Percentiles rank a stretch among this genome's conserved stretches.
These are phyloP conservation scores for Chrysochloris asiatica DNA, from an alignment of 2,113 vertebrate genomes.

Conservation along the genomic window DNA sequence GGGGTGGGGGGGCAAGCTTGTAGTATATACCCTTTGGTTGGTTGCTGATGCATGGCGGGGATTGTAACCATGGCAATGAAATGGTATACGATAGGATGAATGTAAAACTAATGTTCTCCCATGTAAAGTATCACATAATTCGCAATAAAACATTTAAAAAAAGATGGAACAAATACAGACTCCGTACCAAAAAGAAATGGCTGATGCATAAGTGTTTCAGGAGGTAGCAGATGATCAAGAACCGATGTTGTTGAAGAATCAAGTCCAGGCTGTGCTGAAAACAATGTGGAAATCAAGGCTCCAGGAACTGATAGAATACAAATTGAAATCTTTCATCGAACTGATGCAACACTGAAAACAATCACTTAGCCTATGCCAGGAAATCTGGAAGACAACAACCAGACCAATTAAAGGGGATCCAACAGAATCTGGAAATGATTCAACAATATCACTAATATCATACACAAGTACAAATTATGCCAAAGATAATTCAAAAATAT, in stretches of 20 bases:
- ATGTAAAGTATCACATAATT: too few relatives aligned
- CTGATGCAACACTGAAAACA: too few relatives aligned
- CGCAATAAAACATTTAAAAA: too few relatives aligned
- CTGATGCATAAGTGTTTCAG: not conserved
- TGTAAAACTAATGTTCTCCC: too few relatives aligned
- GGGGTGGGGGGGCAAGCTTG: too few relatives aligned
- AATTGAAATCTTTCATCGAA: not conserved
- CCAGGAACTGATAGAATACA: not conserved
- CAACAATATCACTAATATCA: not conserved
- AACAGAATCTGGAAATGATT: not conserved
- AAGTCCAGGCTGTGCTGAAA: not conserved
- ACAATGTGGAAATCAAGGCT: not conserved
- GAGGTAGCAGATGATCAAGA: not conserved
- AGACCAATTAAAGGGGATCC: not conserved
- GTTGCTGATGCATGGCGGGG: too few relatives aligned
- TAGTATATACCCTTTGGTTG: too few relatives aligned
- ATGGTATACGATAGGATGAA: too few relatives aligned
- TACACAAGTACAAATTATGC: not conserved
- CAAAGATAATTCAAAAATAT: not conserved
- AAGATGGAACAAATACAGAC: not conserved
- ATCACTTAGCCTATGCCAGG: not conserved
- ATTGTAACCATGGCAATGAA: too few relatives aligned
- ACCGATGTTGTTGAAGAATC: not conserved
- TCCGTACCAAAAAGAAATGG: not conserved
- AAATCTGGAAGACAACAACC: not conserved